Base-by-base conservation (phyloP, 92 coral and sea anemone genomes). In the Plumapathes pennacea region DNA sequence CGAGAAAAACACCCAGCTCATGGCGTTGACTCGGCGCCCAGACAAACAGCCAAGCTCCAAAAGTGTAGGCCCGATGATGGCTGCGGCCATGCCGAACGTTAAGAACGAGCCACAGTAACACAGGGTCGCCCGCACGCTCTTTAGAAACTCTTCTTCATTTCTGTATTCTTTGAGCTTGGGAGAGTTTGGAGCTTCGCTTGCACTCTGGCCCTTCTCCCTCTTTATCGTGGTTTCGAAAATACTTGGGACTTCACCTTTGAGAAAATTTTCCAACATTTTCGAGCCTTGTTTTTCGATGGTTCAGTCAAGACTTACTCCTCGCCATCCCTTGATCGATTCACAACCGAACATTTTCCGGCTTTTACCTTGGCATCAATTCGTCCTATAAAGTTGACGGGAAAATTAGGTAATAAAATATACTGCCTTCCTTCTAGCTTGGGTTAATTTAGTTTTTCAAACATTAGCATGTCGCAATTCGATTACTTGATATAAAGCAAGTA, bases 51-150 rank as follows among this genome's bases (percentile, higher is more conserved):
- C 99, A 1, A 94, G 75, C 45, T 94, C 99, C 46, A 94, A 61
- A n/a, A 94, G 50, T 0, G 99, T 94, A 20, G 99, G 99, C 10
- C 99, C 99, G 9, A 94, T 94, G 4, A 94, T 77, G 0, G 99
- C 86, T 4, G 96, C 94, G 2, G 97, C 85, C 94, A 92, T 94
- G 13, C 99, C 99, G 60, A 94, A 85, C 10, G 94, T 94, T 57
- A 90, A 69, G 39, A 94, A 94, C 2, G 99, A 79, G 1, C 97
- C 99, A 41, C 99, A 94, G 50, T 89, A 88, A 20, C 99, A 94
- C 32, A 89, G 27, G 0, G 99, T 89, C 7, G 97, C 99, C 33
- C 60, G 64, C 42, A 69, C 54, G 25, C 94, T 83, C 21, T 71
- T 74, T 12, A 94, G 70, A 34, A 94, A 94, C n/a, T 94, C 99